Percentiles rank a stretch among this genome's conserved stretches.
Evolutionary conservation across 2,113 vertebrate genomes (phyloP).

Genomic region (Galbula dea): DNA sequence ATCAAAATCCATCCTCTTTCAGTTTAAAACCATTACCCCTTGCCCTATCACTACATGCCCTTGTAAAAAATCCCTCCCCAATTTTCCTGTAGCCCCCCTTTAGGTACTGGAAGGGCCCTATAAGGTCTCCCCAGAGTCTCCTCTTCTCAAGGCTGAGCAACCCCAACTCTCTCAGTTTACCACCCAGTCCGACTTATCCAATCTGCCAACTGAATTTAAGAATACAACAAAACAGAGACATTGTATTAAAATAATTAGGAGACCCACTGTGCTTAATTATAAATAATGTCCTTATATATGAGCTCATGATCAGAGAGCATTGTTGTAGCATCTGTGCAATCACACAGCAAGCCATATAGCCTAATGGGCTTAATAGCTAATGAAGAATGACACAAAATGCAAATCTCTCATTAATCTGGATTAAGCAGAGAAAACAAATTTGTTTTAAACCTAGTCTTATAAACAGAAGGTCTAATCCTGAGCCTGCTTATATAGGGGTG

Average conservation of each 20-base stretch:
- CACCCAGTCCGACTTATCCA: neutral
- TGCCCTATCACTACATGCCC: neutral
- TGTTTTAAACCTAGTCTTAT: constrained; percentile 39
- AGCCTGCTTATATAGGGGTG: constrained; percentile 26
- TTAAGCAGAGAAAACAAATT: constrained; percentile 59
- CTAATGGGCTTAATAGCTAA: constrained; percentile 32
- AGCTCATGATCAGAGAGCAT: neutral
- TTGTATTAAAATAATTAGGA: neutral
- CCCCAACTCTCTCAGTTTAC: too few species aligned
- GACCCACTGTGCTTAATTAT: neutral
- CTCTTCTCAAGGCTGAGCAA: neutral
- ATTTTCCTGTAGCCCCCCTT: neutral
- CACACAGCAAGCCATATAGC: neutral
- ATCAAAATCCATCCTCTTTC: neutral
- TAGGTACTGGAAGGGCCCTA: neutral
- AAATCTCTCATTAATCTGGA: constrained; percentile 57
- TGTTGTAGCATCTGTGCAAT: neutral
- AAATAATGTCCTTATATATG: neutral
- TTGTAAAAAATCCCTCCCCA: neutral
- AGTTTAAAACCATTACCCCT: neutral
- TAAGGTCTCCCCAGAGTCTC: neutral
- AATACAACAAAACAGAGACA: neutral
- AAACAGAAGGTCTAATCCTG: constrained; percentile 57
- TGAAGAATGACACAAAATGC: constrained; percentile 40
- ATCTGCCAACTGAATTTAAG: neutral